These are phyloP conservation scores for Atherinomorus stipes DNA, from an alignment of 2,113 vertebrate species.

Conservation along the genomic window DNA sequence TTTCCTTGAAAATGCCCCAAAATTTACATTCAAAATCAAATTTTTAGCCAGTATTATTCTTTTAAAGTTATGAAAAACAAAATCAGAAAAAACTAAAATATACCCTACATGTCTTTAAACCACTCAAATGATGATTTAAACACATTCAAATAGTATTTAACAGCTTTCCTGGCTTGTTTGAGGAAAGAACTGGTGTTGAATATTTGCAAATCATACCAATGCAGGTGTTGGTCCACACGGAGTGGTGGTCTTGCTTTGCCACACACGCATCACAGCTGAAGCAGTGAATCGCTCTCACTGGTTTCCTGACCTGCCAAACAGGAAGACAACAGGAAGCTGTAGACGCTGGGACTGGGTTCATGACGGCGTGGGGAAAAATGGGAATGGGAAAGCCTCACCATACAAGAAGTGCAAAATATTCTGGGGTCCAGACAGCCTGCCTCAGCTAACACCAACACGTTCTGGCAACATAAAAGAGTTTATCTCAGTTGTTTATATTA, in stretches of 20 bases:
- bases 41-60: no score
- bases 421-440: constrained; percentile 91
- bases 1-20: no score
- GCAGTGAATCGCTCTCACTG: constrained; percentile 90
- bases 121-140: no score
- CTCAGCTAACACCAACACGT: constrained; percentile 91
- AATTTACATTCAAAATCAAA: no score
- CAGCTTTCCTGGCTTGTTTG: no score
- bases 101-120: no score
- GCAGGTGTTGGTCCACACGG: constrained; percentile 91
- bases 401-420: constrained; percentile 93
- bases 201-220: constrained; percentile 79
- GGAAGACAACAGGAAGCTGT: background rate
- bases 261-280: constrained; percentile 88
- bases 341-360: no score
- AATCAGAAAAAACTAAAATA: no score
- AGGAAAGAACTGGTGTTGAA: no score
- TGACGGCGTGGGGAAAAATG: no score
- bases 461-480: constrained; percentile 81
- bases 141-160: no score
- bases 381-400: constrained; percentile 82
- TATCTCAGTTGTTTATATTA: background rate
- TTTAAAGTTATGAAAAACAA: no score
- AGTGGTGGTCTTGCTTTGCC: constrained; percentile 94
- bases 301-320: constrained; percentile 88